Conservation (phyloP, 37 sponge, comb jelly and placozoan genomes). For the Mnemiopsis leidyi region DNA sequence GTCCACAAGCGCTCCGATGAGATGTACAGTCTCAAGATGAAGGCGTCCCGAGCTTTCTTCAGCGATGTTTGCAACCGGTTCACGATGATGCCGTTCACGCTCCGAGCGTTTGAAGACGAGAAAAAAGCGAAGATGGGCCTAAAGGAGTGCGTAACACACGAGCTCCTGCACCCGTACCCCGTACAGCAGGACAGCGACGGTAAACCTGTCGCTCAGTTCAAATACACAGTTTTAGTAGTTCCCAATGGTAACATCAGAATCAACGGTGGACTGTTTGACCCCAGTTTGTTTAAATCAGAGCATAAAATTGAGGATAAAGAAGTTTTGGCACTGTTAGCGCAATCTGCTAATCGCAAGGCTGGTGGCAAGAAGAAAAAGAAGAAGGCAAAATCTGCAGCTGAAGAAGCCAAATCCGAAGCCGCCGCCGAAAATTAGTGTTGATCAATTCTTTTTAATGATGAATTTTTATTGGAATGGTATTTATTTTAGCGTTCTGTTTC, state of each 20-base stretch:
- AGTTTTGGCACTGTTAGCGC: conserved; percentile 76
- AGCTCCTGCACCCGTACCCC: conserved; percentile 88
- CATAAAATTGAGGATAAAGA: conserved; percentile 76
- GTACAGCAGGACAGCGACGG: conserved; percentile 95
- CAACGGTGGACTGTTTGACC: conserved; percentile 78
- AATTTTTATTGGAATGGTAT: conserved; percentile 60
- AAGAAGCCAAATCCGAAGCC: conserved; percentile 37
- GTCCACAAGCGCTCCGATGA: conserved; percentile 84
- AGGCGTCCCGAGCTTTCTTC: conserved; percentile 87
- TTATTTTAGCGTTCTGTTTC: conserved; percentile 25
- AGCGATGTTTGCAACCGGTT: conserved; percentile 87
- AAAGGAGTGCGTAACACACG: conserved; percentile 93
- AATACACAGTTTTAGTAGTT: conserved; percentile 94
- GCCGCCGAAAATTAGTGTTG: conserved; percentile 6
- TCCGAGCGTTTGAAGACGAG: conserved; percentile 95
- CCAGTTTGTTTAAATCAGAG: conserved; percentile 68
- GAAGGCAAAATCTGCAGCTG: conserved; percentile 70
- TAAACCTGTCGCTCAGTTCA: conserved; percentile 91
- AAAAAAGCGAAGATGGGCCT: conserved; percentile 93
- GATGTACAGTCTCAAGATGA: conserved; percentile 90
- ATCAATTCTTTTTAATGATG: conserved; percentile 49
- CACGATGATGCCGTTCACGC: conserved; percentile 68
- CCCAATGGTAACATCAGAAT: conserved; percentile 90
- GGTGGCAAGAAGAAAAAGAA: conserved; percentile 92
- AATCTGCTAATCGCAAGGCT: conserved; percentile 77